phyloP scores from a whole-genome alignment of 2,888 invertebrate species.

The Sympetrum striolatum region DNA sequence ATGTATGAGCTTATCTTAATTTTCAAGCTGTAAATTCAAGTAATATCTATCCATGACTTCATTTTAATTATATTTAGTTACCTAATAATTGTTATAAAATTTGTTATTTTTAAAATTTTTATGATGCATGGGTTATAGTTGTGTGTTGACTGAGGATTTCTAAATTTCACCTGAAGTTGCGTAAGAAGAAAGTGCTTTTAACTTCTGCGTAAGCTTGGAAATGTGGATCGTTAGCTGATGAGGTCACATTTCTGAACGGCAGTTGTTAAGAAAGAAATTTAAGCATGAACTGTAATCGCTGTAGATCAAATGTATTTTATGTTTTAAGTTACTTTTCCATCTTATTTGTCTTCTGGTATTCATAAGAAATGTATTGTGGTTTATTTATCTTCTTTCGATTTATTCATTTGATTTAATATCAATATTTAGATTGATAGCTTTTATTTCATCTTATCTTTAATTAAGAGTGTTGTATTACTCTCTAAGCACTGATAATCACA shows the following conservation, averaged over 20 bases:
- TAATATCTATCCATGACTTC: constrained; percentile 33
- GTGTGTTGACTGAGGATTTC: not conserved
- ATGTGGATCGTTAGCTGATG: not conserved
- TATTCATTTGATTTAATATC: constrained; percentile 29
- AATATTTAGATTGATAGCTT: constrained; percentile 12
- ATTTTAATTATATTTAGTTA: constrained; percentile 32
- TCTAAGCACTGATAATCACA: constrained; percentile 31
- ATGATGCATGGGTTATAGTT: not conserved
- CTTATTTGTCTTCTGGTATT: constrained; percentile 5
- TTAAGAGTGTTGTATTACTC: constrained; percentile 16
- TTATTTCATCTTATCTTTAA: constrained; percentile 22
- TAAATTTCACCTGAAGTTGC: not conserved
- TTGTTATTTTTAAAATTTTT: constrained; percentile 21
- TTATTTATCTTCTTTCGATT: constrained; percentile 23
- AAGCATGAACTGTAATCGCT: constrained; percentile 4
- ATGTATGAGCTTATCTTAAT: constrained; percentile 9
- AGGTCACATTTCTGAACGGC: constrained; percentile 4
- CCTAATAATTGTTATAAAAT: constrained; percentile 21
- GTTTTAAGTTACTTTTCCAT: constrained; percentile 22
- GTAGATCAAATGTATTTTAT: constrained; percentile 38
- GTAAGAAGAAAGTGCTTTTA: not conserved
- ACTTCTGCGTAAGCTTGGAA: not conserved
- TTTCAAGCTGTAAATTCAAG: constrained; percentile 13
- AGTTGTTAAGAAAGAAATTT: constrained; percentile 13
- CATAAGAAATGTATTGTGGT: not conserved